A percentile compares a stretch with the other conserved stretches of the same genome.
phyloP scores from a whole-genome alignment of 2,797 vertebrate species.

The Trachops cirrhosus region DNA sequence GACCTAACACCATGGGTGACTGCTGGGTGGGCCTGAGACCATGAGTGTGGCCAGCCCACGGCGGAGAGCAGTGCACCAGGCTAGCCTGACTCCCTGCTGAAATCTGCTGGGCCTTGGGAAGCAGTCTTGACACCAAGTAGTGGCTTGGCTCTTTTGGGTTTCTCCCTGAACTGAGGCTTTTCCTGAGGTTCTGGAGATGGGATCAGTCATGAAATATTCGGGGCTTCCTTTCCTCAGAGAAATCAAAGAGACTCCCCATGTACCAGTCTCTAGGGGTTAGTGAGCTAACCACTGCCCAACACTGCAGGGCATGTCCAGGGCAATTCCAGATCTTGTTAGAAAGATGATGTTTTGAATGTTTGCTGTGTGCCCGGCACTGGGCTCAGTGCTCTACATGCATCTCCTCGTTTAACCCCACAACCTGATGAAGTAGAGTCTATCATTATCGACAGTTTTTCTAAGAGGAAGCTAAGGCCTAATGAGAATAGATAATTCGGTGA shows the following conservation, averaged over 20 bases:
- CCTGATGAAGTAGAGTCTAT: neutral
- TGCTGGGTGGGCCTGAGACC: too few relatives aligned
- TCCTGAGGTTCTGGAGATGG: neutral
- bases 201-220: neutral
- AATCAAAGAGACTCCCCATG: neutral
- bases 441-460: neutral
- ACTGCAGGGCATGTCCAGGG: neutral
- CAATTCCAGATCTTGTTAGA: neutral
- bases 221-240: neutral
- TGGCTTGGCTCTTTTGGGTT: neutral
- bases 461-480: neutral
- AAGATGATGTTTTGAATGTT: neutral
- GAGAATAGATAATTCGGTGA: neutral
- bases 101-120: neutral
- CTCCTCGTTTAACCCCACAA: neutral
- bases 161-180: neutral
- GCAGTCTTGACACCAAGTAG: neutral
- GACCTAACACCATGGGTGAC: neutral
- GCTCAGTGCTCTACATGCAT: fast-evolving
- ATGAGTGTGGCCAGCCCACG: fast-evolving
- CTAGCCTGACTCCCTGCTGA: neutral
- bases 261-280: neutral
- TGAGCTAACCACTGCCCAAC: neutral
- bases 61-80: neutral
- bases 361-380: neutral